A percentile compares a stretch with the other conserved stretches of the same genome.
phyloP scores from a whole-genome alignment of 2,113 vertebrate species.

The Pterocles gutturalis region DNA sequence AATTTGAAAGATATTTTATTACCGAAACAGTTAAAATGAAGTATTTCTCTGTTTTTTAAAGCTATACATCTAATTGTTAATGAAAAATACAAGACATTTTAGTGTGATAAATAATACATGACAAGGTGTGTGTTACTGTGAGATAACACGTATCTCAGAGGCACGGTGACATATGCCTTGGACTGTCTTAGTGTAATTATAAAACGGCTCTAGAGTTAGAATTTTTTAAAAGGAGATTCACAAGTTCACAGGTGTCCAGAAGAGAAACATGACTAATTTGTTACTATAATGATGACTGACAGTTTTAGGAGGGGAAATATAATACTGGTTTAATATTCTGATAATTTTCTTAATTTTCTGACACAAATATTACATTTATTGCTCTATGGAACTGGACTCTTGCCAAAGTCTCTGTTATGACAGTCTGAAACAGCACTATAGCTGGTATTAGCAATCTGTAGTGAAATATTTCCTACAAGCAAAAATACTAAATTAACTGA shows the following conservation, averaged over 20 bases:
- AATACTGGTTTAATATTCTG: neutral
- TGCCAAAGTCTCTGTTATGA: constrained; percentile 41
- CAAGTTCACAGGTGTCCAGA: neutral
- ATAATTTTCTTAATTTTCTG: constrained; percentile 1
- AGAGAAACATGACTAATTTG: constrained; percentile 25
- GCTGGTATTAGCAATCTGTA: constrained; percentile 17
- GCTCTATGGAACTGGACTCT: constrained; percentile 13
- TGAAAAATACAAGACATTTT: constrained; percentile 52
- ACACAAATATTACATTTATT: neutral
- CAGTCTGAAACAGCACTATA: neutral
- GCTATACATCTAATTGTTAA: constrained; percentile 24
- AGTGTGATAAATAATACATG: constrained; percentile 54
- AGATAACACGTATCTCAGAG: constrained; percentile 3
- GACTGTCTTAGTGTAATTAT: constrained; percentile 28
- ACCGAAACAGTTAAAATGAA: neutral
- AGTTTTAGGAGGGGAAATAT: neutral
- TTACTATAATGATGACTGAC: constrained; percentile 13
- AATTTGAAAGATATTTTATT: neutral
- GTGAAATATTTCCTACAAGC: constrained; percentile 40
- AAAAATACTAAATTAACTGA: constrained; percentile 15
- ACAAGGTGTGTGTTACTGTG: constrained; percentile 39
- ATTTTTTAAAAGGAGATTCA: constrained; percentile 16
- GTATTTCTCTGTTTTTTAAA: constrained; percentile 8
- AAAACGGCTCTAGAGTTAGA: constrained; percentile 20
- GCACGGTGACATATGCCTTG: neutral